phyloP scores from a whole-genome alignment of 2,797 vertebrate species.

The Carapus acus region DNA sequence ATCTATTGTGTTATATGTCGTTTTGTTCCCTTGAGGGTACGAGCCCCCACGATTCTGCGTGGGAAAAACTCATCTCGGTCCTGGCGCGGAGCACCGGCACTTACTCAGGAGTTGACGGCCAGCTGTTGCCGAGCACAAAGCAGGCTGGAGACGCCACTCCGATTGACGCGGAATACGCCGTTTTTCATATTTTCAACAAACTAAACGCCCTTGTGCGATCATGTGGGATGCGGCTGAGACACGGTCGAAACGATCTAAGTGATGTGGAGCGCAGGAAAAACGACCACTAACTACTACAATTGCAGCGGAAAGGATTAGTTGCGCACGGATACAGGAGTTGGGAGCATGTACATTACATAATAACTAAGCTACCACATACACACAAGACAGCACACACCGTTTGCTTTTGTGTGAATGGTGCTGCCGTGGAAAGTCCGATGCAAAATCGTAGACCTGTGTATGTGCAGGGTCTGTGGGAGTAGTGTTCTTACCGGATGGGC shows the following conservation, averaged over 20 bases:
- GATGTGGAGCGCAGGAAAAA: neutral
- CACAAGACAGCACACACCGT: slow-evolving; percentile 33
- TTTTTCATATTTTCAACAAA: neutral
- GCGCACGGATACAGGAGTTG: slow-evolving; percentile 60
- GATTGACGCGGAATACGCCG: slow-evolving; percentile 9
- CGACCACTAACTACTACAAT: slow-evolving; percentile 47
- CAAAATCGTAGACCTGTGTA: no score
- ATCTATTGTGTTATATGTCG: no score
- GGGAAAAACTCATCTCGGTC: slow-evolving; percentile 11
- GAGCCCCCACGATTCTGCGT: neutral
- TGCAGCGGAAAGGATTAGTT: slow-evolving; percentile 62
- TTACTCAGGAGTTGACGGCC: slow-evolving; percentile 46
- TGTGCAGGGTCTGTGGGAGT: slow-evolving; percentile 32
- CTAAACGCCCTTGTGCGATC: no score
- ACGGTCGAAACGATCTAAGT: neutral
- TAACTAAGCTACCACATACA: slow-evolving; percentile 61
- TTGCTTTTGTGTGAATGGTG: slow-evolving; percentile 26
- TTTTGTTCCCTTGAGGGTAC: no score
- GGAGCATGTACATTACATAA: slow-evolving; percentile 66
- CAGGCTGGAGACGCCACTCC: slow-evolving; percentile 32
- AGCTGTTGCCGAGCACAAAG: slow-evolving; percentile 54
- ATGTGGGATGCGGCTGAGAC: slow-evolving; percentile 3
- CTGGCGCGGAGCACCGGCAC: slow-evolving; percentile 13
- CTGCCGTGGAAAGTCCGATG: slow-evolving; percentile 2
- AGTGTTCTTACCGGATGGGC: slow-evolving; percentile 42